Percentiles rank a stretch among this genome's conserved stretches.
These are phyloP conservation scores for Heteromurus nitidus DNA, from an alignment of 2,888 invertebrate species.

Conservation along the genomic window DNA sequence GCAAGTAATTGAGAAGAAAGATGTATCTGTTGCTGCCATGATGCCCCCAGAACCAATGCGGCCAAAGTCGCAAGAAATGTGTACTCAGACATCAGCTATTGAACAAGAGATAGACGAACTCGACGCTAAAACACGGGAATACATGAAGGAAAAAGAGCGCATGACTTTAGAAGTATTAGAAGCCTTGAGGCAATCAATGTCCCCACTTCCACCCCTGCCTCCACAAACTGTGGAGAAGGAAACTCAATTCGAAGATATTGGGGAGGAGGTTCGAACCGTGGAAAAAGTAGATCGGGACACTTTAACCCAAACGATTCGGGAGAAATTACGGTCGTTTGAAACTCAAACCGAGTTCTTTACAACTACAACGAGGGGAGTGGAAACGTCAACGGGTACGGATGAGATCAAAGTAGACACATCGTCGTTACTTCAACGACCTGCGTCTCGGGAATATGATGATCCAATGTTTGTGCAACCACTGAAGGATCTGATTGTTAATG, in stretches of 20 bases:
- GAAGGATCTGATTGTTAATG: constrained; percentile 81
- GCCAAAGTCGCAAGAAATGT: constrained; percentile 55
- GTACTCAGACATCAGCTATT: constrained; percentile 33
- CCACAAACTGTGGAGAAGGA: constrained; percentile 71
- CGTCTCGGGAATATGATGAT: constrained; percentile 69
- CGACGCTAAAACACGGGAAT: constrained; percentile 46
- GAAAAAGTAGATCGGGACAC: constrained; percentile 73
- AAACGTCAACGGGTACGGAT: constrained; percentile 74
- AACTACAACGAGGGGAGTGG: constrained; percentile 70
- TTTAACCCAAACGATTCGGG: constrained; percentile 74
- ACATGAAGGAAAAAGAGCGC: constrained; percentile 80
- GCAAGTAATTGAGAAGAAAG: too few species aligned
- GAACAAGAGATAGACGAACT: constrained; percentile 24
- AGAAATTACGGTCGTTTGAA: constrained; percentile 69
- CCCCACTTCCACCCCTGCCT: constrained; percentile 70
- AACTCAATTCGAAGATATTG: constrained; percentile 69
- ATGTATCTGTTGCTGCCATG: neutral
- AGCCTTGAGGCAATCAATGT: constrained; percentile 74
- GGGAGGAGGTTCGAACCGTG: constrained; percentile 12
- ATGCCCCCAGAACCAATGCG: neutral
- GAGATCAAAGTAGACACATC: constrained; percentile 35
- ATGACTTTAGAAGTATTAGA: constrained; percentile 81
- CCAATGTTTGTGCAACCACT: constrained; percentile 81
- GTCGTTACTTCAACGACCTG: constrained; percentile 15
- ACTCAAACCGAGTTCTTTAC: constrained; percentile 60